A percentile compares a stretch with the other conserved stretches of the same genome.
Evolutionary conservation across 2,113 vertebrate genomes (phyloP).

Genomic region (Elephas maximus): DNA sequence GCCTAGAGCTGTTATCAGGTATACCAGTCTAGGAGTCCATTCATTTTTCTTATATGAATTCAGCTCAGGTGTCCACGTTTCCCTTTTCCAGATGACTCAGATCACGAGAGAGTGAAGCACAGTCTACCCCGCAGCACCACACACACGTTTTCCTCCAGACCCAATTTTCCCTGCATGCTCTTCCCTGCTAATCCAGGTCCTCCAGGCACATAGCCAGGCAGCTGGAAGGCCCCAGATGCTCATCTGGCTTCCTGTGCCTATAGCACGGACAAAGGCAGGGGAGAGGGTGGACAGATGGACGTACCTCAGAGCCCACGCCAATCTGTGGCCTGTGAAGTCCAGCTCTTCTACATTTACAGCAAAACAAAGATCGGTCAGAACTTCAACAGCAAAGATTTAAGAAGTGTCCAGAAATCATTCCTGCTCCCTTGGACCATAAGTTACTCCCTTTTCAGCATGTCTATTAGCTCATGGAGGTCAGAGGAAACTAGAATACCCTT

Average conservation of each 20-base stretch:
- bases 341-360: background rate
- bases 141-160: background rate
- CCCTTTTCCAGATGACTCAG: slow-evolving; percentile 4
- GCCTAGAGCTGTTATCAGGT: too few relatives aligned
- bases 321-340: background rate
- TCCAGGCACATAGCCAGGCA: background rate
- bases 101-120: background rate
- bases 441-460: background rate
- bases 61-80: too few relatives aligned
- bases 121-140: background rate
- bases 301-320: rapidly evolving
- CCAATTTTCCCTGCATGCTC: background rate
- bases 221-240: too few relatives aligned
- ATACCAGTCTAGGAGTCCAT: too few relatives aligned
- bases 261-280: rapidly evolving
- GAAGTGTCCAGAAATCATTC: background rate
- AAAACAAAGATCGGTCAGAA: background rate
- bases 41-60: too few relatives aligned
- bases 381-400: background rate
- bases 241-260: background rate
- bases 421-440: background rate
- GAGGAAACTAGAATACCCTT: background rate
- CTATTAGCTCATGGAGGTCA: background rate
- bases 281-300: background rate
- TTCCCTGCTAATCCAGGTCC: background rate